These are phyloP conservation scores for Wasmannia auropunctata DNA, from an alignment of 1,140 invertebrate genomes.

Conservation along the genomic window DNA sequence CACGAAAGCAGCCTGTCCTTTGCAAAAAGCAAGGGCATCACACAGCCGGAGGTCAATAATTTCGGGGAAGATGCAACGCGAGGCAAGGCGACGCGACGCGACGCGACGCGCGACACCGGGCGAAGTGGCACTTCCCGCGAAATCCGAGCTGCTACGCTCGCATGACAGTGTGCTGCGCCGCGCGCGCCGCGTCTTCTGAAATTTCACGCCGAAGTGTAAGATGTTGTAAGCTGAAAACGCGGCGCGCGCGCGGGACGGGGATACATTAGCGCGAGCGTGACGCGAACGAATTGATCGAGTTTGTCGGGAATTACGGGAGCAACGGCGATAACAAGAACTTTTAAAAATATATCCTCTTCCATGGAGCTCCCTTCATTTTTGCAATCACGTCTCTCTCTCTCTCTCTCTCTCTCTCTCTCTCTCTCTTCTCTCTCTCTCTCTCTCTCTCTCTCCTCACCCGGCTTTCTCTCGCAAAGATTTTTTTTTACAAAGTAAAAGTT, in stretches of 20 bases:
- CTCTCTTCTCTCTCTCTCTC: too few species aligned
- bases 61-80: slow-evolving; percentile 13
- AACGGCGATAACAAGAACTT: neutral
- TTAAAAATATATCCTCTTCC: neutral
- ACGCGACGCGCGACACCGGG: neutral
- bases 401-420: neutral
- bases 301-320: slow-evolving; percentile 7
- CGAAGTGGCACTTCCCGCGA: slow-evolving; percentile 43
- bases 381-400: neutral
- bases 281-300: slow-evolving; percentile 22
- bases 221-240: slow-evolving; percentile 18
- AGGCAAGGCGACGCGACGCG: neutral
- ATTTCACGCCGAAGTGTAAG: slow-evolving; percentile 48
- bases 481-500: neutral
- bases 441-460: too few species aligned
- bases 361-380: neutral
- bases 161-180: neutral
- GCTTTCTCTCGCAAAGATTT: neutral
- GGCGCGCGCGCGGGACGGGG: neutral
- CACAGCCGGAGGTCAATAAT: slow-evolving; percentile 40
- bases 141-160: slow-evolving; percentile 48
- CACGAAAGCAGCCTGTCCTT: neutral
- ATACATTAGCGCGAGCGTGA: slow-evolving; percentile 33
- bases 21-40: slow-evolving; percentile 9
- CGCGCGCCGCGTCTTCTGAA: slow-evolving; percentile 37